Percentiles rank a stretch among this genome's conserved stretches.
Evolutionary conservation across 2,113 vertebrate species (phyloP).

Genomic region (Bubo scandiacus): DNA sequence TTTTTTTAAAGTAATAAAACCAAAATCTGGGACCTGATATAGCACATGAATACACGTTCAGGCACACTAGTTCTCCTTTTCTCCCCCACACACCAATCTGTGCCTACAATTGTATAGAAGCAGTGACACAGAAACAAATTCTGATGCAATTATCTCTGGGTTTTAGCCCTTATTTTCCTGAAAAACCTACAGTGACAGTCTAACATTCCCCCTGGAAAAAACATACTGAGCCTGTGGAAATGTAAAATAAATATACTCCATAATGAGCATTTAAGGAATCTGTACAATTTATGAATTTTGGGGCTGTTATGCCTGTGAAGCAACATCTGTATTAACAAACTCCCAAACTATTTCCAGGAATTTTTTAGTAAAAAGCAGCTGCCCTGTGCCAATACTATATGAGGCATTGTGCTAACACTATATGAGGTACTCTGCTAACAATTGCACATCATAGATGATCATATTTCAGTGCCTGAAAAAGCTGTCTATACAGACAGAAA

Average conservation of each 20-base stretch:
- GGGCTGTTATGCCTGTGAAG: background rate
- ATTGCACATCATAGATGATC: background rate
- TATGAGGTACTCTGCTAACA: background rate
- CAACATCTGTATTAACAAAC: background rate
- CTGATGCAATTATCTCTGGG: background rate
- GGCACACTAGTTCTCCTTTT: background rate
- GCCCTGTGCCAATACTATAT: background rate
- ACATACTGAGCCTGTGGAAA: background rate
- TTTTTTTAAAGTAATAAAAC: background rate
- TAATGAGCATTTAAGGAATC: background rate
- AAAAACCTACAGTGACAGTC: background rate
- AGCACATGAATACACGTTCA: background rate
- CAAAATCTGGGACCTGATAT: background rate
- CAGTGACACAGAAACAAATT: background rate
- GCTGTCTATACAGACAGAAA: background rate
- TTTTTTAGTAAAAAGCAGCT: background rate
- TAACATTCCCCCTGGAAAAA: background rate
- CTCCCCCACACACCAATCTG: rapidly evolving
- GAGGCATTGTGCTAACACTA: background rate
- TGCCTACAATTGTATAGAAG: background rate
- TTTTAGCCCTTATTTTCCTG: background rate
- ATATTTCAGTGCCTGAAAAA: background rate
- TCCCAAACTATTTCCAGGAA: background rate
- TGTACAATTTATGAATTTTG: background rate
- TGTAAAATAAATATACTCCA: background rate